Evolutionary conservation across 2,797 vertebrate genomes (phyloP).

Genomic region (Cetoscarus ocellatus): DNA sequence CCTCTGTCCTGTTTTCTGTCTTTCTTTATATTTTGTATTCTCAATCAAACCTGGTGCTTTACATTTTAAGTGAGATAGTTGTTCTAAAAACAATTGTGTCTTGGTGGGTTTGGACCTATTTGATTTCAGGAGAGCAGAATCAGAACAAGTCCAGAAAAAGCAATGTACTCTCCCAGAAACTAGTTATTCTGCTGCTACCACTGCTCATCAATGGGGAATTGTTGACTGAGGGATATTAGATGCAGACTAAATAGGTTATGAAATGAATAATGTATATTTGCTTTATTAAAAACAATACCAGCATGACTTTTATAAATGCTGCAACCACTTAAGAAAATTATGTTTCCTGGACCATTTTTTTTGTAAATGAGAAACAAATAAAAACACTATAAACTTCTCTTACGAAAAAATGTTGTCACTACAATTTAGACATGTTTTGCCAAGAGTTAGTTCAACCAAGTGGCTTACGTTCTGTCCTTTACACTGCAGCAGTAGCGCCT

Average conservation of each 20-base stretch:
- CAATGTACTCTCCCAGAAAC: not conserved
- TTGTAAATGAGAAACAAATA: slow-evolving; percentile 18
- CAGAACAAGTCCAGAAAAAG: not conserved
- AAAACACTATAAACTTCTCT: too few species aligned
- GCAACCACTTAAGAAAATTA: not conserved
- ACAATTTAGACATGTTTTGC: too few species aligned
- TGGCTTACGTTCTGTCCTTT: too few species aligned
- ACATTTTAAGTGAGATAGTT: slow-evolving; percentile 20
- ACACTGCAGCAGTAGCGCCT: too few species aligned
- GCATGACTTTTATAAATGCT: not conserved
- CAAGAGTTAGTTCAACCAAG: too few species aligned
- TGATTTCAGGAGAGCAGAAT: slow-evolving; percentile 11
- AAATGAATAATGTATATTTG: slow-evolving; percentile 39
- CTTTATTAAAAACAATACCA: slow-evolving; percentile 23
- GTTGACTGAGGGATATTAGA: not conserved
- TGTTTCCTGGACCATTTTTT: slow-evolving; percentile 10
- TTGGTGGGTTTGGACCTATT: slow-evolving; percentile 12
- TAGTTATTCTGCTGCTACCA: not conserved
- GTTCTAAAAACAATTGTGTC: slow-evolving; percentile 6
- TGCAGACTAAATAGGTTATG: not conserved
- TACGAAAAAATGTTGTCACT: too few species aligned
- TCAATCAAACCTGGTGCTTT: slow-evolving; percentile 39
- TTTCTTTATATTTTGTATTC: not conserved
- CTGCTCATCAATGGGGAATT: not conserved
- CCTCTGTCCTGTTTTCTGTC: not conserved